Base-by-base conservation (phyloP, 2,113 vertebrate species). In the Vulpes ferrilata region DNA sequence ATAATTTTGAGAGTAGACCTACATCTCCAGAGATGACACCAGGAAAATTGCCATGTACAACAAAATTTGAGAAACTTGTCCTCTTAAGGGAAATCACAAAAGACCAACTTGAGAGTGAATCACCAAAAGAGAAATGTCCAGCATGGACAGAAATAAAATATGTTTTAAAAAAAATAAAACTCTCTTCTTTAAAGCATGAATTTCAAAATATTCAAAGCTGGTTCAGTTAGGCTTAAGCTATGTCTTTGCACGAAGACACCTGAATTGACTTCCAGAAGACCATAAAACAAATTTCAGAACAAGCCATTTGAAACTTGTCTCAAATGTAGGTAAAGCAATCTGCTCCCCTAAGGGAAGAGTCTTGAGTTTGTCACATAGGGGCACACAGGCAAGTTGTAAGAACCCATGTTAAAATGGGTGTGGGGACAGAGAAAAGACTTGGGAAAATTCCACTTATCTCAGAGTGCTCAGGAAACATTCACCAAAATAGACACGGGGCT, bases 1-100 rank as follows among this genome's bases (percentile, higher is more conserved):
- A 19, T 88, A 55, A 88, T 73, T 55, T 11, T 82, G 35, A 90
- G 16, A 7, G 11, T 48, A 88, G 16, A 30, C 9, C 22, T 67
- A 4, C 7, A 88, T 95, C 95, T 97, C 85, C 78, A 95, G 89
- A 96, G 92, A 96, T 95, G 3, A 7, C 87, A 48, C 11, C 89
- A 86, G 3, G 30, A 80, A 67, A 91, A 81, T 81, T 51, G 60
- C 11, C 65, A 73, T 32, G 7, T 53, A 76, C 23, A 80, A 76
- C 8, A 94, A 19, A 4, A 88, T n/a, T 79, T 65, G 67, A 30
- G 3, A 69, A 64, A 3, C 1, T 88, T 71, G 38, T 7, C 3
- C 38, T 20, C 22, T 48, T 32, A 30, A 27, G 53, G 0, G 22
- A 74, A 71, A 80, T 71, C 22, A 7, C n/a, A 53, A 92, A 43